These are phyloP conservation scores for Brenthis hecate DNA, from an alignment of 2,888 invertebrate genomes.

Conservation along the genomic window DNA sequence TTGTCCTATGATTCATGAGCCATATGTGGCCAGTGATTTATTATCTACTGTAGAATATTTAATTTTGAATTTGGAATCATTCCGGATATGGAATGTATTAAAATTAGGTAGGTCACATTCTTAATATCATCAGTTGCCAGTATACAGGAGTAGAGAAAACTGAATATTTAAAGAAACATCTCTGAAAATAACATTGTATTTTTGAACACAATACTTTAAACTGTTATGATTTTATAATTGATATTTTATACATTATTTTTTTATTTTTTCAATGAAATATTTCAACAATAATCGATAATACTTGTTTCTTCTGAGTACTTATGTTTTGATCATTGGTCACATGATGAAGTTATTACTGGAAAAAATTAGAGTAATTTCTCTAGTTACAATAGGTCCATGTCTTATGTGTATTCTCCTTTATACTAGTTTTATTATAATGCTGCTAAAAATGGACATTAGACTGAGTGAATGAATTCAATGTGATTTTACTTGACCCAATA, in stretches of 20 bases:
- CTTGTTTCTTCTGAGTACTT: too few species aligned
- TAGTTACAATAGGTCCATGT: not conserved
- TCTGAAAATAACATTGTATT: too few species aligned
- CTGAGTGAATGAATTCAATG: slow-evolving; percentile 6
- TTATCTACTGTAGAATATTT: slow-evolving; percentile 37
- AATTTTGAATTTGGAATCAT: slow-evolving; percentile 29
- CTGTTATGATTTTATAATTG: too few species aligned
- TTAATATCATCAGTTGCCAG: not conserved
- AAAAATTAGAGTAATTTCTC: too few species aligned
- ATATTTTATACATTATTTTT: too few species aligned
- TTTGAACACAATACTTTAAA: too few species aligned
- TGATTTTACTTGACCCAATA: slow-evolving; percentile 10
- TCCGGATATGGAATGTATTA: slow-evolving; percentile 19
- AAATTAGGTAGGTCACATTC: slow-evolving; percentile 11
- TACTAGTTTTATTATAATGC: slow-evolving; percentile 8
- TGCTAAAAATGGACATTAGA: slow-evolving; percentile 12
- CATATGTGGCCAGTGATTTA: slow-evolving; percentile 51
- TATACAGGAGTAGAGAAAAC: not conserved
- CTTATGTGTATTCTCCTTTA: not conserved
- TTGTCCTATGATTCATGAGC: slow-evolving; percentile 53
- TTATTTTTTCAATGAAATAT: too few species aligned
- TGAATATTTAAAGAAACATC: not conserved
- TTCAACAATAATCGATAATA: too few species aligned
- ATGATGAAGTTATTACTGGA: too few species aligned
- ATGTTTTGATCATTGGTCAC: too few species aligned